phyloP scores from a whole-genome alignment of 2,888 invertebrate genomes.

The Lithosia quadra region DNA sequence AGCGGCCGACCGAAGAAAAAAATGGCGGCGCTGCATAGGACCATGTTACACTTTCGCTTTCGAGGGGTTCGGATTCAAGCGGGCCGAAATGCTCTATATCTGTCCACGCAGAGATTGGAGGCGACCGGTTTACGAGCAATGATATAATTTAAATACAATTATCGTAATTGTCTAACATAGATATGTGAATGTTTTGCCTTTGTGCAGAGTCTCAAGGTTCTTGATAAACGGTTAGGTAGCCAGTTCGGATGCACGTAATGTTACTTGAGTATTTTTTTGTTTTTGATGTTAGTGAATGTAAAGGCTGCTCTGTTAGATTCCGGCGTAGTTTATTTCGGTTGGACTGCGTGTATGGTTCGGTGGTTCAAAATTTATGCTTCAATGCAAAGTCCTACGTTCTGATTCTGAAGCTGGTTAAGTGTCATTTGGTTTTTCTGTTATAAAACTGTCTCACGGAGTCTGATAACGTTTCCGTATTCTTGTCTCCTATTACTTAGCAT shows the following conservation, averaged over 20 bases:
- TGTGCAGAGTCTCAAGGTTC: constrained; percentile 49
- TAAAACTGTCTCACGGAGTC: neutral
- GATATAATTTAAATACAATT: constrained; percentile 56
- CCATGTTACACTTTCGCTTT: constrained; percentile 86
- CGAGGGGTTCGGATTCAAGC: constrained; percentile 72
- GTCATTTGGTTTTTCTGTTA: neutral
- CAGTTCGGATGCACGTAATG: constrained; percentile 21
- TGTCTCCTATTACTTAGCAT: too few relatives aligned
- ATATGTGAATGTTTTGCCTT: constrained; percentile 53
- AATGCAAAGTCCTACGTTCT: neutral
- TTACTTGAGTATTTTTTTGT: neutral
- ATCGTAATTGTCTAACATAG: constrained; percentile 49
- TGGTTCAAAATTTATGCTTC: neutral
- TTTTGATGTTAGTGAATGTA: constrained; percentile 5
- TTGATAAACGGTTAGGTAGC: constrained; percentile 27
- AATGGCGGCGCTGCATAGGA: constrained; percentile 79
- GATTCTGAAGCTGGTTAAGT: neutral
- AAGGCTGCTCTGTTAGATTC: neutral
- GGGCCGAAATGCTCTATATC: constrained; percentile 79
- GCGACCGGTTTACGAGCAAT: constrained; percentile 61
- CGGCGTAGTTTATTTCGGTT: neutral
- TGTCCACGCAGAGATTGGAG: constrained; percentile 57
- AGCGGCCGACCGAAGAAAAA: constrained; percentile 84
- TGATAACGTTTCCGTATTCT: neutral
- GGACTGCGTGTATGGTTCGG: neutral